Evolutionary conservation across 2,797 vertebrate genomes (phyloP), one percentile per base, ranked within the genome.

Genomic region (Acanthis flammea): DNA sequence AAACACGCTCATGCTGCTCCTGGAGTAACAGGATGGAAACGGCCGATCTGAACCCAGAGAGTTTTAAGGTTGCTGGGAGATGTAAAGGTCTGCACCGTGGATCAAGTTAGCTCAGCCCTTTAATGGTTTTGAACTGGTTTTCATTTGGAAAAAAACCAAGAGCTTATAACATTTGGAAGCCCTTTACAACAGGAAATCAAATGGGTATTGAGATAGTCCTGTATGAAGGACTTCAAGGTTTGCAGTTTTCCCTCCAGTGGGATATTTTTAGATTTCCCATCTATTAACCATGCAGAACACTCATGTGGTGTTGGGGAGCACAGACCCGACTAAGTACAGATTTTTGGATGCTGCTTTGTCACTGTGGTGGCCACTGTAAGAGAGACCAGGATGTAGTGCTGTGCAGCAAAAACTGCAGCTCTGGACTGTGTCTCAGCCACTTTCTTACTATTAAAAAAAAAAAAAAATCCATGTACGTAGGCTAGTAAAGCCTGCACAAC

Each of bases 161-260:
- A 81, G 35, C 79, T 95, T 94, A 19, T 58, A 96, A 94, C 95
- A 96, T 96, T 96, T 97, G 95, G 94, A 91, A 95, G 74, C 86
- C 70, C 90, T 97, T 96, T 96, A 58, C 79, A 76, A 50, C 90
- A 92, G 96, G 95, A 96, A 96, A 95, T 96, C 92, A 81, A 93
- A 90, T 61, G 72, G 44, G 44, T 60, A 83, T 77, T 87, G 74
- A 80, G 92, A 95, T 91, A 85, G 93, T 51, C 50, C 88, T 60
- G 27, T 55, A 35, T 4, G 60, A 91, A 95, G 78, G 68, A 90
- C 93, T 95, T 95, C 67, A 93, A 94, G 92, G 86, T 88, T 87
- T 4, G 4, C 42, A 41, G 75, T 87, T 94, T 85, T 95, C 88
- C 81, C 92, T 30, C 6, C 68, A 77, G 86, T 8, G 3, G 78